Evolutionary conservation across 2,797 vertebrate genomes (phyloP), one percentile per base, ranked within the genome.

Genomic region (Nyctalus aviator): DNA sequence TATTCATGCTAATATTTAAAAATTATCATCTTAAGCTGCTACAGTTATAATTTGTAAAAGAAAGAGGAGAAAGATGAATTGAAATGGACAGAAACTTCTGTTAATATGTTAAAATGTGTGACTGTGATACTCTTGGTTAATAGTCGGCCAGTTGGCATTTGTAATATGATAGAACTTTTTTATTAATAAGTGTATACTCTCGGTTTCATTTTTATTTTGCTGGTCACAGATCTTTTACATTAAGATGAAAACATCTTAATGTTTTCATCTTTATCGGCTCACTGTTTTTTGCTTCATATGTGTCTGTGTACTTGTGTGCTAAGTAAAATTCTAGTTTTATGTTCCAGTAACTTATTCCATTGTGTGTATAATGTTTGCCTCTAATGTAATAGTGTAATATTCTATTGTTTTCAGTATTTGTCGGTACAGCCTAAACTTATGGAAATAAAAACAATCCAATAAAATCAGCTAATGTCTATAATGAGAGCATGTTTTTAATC

Each of bases 401-500:
- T 84, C 88, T 95, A 69, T 95, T 12, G 0, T 92, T 95, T 97
- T 97, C 69, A 66, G 48, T 95, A 96, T 96, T 59, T 94, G 84
- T 96, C 95, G 90, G 93, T 97, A 94, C 93, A 97, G 95, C 96
- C 97, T 98, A 96, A 97, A 93, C 44, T 85, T 96, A 87, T n/a
- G 81, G 91, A 96, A 94, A 97, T 97, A 94, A 97, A 90, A 95
- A 55, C 92, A 91, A 88, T 92, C 96, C 25, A 97, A 92, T 97
- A 96, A 90, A 97, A 94, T 96, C 88, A 68, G 94, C 55, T 71
- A 77, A 75, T 96, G 94, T 98, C 86, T 96, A 75, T 96, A 96
- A 20, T 96, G 94, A 96, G 57, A 96, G 96, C 96, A 97, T 98
- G 97, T 94, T 98, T 96, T 96, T 97, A 92, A 91, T 97, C 93